Percentiles rank a stretch among this genome's conserved stretches.
Evolutionary conservation across 2,888 invertebrate species (phyloP).

Genomic region (Lithophane leautieri): DNA sequence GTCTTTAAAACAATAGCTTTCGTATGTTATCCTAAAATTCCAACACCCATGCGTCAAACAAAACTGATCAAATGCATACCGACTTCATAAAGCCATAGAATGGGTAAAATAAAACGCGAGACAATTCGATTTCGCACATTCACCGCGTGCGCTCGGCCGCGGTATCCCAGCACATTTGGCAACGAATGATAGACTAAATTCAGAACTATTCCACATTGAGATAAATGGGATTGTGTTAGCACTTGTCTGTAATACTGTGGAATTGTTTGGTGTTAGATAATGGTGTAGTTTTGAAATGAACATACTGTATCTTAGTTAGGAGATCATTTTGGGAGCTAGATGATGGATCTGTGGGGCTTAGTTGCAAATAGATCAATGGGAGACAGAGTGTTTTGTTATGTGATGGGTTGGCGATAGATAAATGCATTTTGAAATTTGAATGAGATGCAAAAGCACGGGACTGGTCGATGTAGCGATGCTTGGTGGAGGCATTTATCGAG

Average conservation of each 20-base stretch:
- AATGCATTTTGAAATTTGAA: not conserved
- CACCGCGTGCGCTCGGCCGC: conserved; percentile 1
- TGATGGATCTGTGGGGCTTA: conserved; percentile 1
- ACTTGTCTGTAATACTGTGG: conserved; percentile 6
- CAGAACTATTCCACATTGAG: conserved; percentile 64
- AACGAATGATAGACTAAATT: conserved; percentile 62
- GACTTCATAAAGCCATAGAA: conserved; percentile 21
- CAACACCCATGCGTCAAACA: not conserved
- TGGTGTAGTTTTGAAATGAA: not conserved
- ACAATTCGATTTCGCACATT: conserved; percentile 55
- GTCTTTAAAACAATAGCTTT: not conserved
- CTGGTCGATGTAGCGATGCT: not conserved
- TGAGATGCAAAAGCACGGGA: not conserved
- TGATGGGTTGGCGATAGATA: not conserved
- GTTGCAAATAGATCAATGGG: conserved; percentile 8
- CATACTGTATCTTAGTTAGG: not conserved
- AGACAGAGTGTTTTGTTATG: not conserved
- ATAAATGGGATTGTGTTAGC: conserved; percentile 64
- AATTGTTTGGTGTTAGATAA: conserved; percentile 10
- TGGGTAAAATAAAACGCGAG: conserved; percentile 39
- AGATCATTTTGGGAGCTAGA: not conserved
- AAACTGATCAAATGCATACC: conserved; percentile 24
- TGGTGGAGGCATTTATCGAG: not conserved
- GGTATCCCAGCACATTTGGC: conserved; percentile 60
- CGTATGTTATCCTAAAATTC: not conserved